Percentiles rank a stretch among this genome's conserved stretches.
phyloP scores from a whole-genome alignment of 2,113 vertebrate species.

The Microcebus jonahi region DNA sequence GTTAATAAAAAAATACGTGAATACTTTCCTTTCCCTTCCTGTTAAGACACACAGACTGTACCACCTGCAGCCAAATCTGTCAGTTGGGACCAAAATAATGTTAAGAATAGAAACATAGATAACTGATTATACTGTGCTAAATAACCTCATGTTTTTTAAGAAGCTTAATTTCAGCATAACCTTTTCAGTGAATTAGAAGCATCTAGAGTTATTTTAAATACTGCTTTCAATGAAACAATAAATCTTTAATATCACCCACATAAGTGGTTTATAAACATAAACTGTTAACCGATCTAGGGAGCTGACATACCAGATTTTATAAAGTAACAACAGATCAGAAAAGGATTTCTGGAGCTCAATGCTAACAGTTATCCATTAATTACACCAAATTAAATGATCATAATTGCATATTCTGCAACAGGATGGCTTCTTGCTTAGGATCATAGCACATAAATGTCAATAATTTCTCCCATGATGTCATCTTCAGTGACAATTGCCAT shows the following conservation, averaged over 20 bases:
- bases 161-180: not conserved
- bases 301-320: not conserved
- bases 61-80: not conserved
- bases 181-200: not conserved
- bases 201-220: not conserved
- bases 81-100: not conserved
- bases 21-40: not conserved
- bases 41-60: not conserved
- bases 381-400: not conserved
- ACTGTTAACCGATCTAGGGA: not conserved
- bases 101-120: not conserved
- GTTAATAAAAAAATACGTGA: not conserved
- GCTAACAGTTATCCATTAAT: not conserved
- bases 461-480: conserved; percentile 91
- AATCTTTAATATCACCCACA: not conserved
- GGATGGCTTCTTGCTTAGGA: not conserved
- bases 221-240: not conserved
- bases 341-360: not conserved
- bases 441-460: not conserved
- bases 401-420: not conserved
- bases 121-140: not conserved
- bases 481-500: conserved; percentile 89
- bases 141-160: not conserved
- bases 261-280: not conserved
- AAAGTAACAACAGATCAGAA: not conserved